Base-by-base conservation (phyloP, 2,888 invertebrate species). In the Celastrina argiolus region DNA sequence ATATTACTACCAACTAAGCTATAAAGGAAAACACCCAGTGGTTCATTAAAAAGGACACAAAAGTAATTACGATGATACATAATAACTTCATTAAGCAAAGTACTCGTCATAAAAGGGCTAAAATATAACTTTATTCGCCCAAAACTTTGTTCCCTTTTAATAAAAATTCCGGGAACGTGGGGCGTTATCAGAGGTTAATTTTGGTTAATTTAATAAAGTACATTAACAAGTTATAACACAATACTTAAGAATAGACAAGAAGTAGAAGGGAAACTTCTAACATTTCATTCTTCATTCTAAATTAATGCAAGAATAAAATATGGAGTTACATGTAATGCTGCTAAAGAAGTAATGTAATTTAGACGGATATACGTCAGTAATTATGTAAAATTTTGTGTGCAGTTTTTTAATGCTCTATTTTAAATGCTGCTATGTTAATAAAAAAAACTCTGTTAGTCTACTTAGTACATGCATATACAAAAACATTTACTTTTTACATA, bases 171-270 rank as follows among this genome's bases (percentile, higher is more conserved):
- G 22, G 22, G 18, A 36, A 36, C 36, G 61, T 12, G 2, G 3
- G 22, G n/a, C 61, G 36, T 61, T 61, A 39, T 39, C 61, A 61
- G 34, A 61, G 36, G 22, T 61, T 61, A 61, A 61, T 61, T 58
- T 61, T 39, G 22, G 22, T 61, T 22, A 39, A 61, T 61, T 61
- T 34, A 39, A 61, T 61, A 18, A 61, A 39, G 61, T 61, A 61
- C 51, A 51, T 61, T 61, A 61, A 61, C 39, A 61, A 61, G 18
- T 61, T 18, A 61, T 22, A 61, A 39, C 39, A 39, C 34, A 12
- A 22, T 22, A 61, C 58, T 51, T 6, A 0, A 2, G 22, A 51
- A 12, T 51, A 51, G 5, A 22, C 22, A 51, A 26, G 5, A 0
- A 14, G 14, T 14, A 51, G 51, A 26, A 22, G 1, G 12, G 22